phyloP scores from a whole-genome alignment of 2,113 vertebrate genomes.

The Pterophyllum scalare region DNA sequence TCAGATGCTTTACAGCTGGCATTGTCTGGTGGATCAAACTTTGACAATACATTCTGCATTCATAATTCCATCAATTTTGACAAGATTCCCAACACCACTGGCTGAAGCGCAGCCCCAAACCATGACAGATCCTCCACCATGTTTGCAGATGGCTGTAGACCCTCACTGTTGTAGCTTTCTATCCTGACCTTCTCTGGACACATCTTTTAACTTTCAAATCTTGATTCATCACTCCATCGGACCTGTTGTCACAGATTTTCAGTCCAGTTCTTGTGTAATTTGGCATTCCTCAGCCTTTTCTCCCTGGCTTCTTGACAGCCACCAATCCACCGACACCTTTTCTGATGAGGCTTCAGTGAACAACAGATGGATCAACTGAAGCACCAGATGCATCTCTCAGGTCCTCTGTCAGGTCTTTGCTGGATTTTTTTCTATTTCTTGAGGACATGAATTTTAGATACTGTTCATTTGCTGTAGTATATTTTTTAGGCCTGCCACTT shows the following conservation, averaged over 20 bases:
- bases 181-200: too few species aligned
- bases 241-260: not conserved
- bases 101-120: not conserved
- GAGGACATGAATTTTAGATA: not conserved
- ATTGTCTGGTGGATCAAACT: not conserved
- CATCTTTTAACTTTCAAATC: not conserved
- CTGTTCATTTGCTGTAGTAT: not conserved
- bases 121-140: not conserved
- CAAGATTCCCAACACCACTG: not conserved
- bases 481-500: not conserved
- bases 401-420: not conserved
- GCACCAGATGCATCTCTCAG: not conserved
- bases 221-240: not conserved
- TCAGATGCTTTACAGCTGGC: not conserved
- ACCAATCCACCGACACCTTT: not conserved
- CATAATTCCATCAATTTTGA: not conserved
- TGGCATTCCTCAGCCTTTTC: not conserved
- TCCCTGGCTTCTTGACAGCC: not conserved
- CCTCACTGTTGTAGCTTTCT: too few species aligned
- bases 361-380: not conserved
- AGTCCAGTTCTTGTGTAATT: not conserved
- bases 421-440: not conserved
- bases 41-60: not conserved
- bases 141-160: not conserved
- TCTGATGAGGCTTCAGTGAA: not conserved